Conservation (phyloP, 2,797 vertebrate species). For the Malacoraja senta region DNA sequence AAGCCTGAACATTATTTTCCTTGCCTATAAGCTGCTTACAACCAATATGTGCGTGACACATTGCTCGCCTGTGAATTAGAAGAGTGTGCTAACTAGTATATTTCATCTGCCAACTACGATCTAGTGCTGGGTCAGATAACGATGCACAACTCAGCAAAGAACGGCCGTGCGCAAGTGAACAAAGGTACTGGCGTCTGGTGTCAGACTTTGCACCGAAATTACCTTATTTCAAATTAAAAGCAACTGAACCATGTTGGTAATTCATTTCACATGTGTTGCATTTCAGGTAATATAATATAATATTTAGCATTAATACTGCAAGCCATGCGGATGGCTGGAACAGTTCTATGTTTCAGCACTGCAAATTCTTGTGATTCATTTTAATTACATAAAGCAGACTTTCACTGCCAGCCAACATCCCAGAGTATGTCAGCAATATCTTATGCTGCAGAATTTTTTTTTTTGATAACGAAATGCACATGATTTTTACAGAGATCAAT, state of each 20-base stretch:
- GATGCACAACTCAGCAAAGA: slow-evolving; percentile 68
- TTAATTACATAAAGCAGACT: slow-evolving; percentile 25
- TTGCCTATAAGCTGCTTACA: slow-evolving; percentile 62
- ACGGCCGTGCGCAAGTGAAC: slow-evolving; percentile 71
- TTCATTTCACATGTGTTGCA: slow-evolving; percentile 68
- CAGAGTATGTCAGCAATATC: slow-evolving; percentile 43
- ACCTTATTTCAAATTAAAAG: slow-evolving; percentile 77
- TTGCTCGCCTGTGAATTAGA: slow-evolving; percentile 67
- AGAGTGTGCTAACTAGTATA: slow-evolving; percentile 63
- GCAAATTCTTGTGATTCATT: not conserved
- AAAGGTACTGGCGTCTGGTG: slow-evolving; percentile 70
- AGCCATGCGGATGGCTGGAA: slow-evolving; percentile 63
- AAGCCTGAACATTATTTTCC: slow-evolving; percentile 63
- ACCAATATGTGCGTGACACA: slow-evolving; percentile 67
- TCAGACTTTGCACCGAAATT: slow-evolving; percentile 70
- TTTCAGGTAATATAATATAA: slow-evolving; percentile 73
- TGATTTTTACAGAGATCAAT: slow-evolving; percentile 68
- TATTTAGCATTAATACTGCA: slow-evolving; percentile 67
- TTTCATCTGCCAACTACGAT: slow-evolving; percentile 67
- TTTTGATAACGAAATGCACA: slow-evolving; percentile 61
- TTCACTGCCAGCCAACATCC: not conserved
- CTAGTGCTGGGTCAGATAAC: slow-evolving; percentile 70
- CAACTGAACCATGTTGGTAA: slow-evolving; percentile 67
- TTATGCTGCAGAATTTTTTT: slow-evolving; percentile 53
- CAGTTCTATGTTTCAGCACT: not conserved